Base-by-base conservation (phyloP, 2,888 invertebrate genomes). In the Netelia inedita region DNA sequence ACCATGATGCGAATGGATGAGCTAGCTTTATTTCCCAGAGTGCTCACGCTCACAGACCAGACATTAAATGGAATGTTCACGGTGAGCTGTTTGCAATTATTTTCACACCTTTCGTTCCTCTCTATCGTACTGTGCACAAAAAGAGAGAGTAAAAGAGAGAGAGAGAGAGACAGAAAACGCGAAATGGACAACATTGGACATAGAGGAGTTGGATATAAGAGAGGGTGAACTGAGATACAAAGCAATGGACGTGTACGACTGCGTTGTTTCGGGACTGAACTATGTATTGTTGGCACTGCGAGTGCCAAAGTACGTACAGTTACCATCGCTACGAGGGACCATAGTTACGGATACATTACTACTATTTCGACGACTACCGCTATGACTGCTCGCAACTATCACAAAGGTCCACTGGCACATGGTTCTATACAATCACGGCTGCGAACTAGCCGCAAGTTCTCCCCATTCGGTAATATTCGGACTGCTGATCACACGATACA, bases 31-130 rank as follows among this genome's bases (percentile, higher is more conserved):
- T 72, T 43, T 65, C 19, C 74, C 66, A 80, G 66, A 57, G 59
- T 65, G 72, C 69, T 57, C 53, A 66, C 63, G 53, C 76, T 61
- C 63, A 85, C 71, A 76, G 85, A 79, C 83, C 81, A 84, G 72
- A 85, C 85, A 78, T 89, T 91, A 89, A 91, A 90, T 88, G 89
- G 87, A 85, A 87, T 87, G 89, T 90, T 90, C 86, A 89, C 88
- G 90, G 89, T 87, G 87, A 89, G 90, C 90, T 88, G 89, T 75
- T 87, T 86, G 85, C 90, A 90, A 92, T 92, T 91, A 92, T 92
- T 90, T 88, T 89, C 86, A 87, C 87, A 71, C 65, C 82, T 61
- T 53, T 53, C 21, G 75, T 75, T 69, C 16, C 68, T 46, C 63
- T 55, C 41, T 65, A 35, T 35, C 35, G 35, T 3, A 35, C 6